Base-by-base conservation (phyloP, 1,140 invertebrate species). In the Drosophila pallidifrons region DNA sequence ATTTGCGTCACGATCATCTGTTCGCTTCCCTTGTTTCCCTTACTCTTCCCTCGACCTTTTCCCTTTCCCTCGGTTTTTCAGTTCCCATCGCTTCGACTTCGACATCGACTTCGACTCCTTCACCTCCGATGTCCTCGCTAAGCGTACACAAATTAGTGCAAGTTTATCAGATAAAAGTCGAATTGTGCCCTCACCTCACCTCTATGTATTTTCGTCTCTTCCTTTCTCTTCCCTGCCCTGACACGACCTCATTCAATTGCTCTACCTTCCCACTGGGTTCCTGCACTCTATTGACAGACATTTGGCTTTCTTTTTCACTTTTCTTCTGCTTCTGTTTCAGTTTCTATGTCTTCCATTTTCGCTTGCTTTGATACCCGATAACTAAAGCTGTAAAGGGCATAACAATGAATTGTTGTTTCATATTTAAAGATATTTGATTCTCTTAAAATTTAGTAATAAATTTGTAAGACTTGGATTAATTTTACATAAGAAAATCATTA, bases 141-240 rank as follows among this genome's bases (percentile, higher is more conserved):
- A 90, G 86, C 86, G 86, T 89, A 90, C 86, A 89, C 86, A 90
- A 90, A 90, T 90, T 90, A 90, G 86, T 82, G 82, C 82, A 90
- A 79, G 81, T 85, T 90, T 90, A 90, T 89, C 86, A 86, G 86
- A 90, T 90, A 74, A 82, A 68, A 73, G 67, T 64, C 75, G 79
- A 70, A 72, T 70, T 51, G 35, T 57, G 16, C 43, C 32, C 65
- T 52, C 70, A 59, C 32, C 65, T 52, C 70, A 59, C 57, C 52
- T 57, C 46, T 59, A 16, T 30, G 32, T 41, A 43, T 32, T 25
- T 35, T 54, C 49, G 10, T 35, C n/a, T 13, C 7, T 28, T 13
- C 28, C 25, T 60, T 52, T 16, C 16, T 28, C 28, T 8, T 41
- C 46, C 25, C 46, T 64, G 35, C 16, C 35, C 8, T 10, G 8